These are phyloP conservation scores for Drosophila recens DNA, from an alignment of 2,888 invertebrate genomes.

Conservation along the genomic window DNA sequence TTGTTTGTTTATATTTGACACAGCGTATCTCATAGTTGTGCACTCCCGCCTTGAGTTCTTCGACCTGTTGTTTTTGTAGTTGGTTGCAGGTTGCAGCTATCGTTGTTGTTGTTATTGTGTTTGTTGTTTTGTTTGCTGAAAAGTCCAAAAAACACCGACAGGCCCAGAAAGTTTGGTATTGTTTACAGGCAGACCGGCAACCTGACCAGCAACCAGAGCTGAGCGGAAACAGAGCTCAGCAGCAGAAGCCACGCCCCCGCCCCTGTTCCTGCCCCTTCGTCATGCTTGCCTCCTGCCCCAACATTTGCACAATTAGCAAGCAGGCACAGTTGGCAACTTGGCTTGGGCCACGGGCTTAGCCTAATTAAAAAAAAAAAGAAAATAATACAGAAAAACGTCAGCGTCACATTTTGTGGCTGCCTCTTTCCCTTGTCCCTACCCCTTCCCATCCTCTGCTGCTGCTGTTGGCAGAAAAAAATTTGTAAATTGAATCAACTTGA, in stretches of 20 bases:
- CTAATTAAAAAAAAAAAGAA: conserved; percentile 74
- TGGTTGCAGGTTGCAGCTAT: conserved; percentile 18
- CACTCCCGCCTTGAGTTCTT: neutral
- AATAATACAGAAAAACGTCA: conserved; percentile 49
- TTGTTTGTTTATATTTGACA: conserved; percentile 1
- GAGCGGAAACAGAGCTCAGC: conserved; percentile 39
- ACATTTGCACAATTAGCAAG: conserved; percentile 58
- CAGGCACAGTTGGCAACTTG: conserved; percentile 68
- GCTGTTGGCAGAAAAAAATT: conserved; percentile 36
- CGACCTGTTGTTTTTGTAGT: conserved; percentile 13
- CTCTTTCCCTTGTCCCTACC: conserved; percentile 10
- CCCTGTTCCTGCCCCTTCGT: neutral
- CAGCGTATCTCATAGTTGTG: neutral
- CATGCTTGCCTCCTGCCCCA: neutral
- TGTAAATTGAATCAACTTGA: conserved; percentile 78
- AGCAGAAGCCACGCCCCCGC: conserved; percentile 15
- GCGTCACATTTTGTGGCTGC: conserved; percentile 67
- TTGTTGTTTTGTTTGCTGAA: conserved; percentile 31
- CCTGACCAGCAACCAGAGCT: conserved; percentile 32
- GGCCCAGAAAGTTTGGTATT: conserved; percentile 50
- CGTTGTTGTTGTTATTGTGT: conserved; percentile 18
- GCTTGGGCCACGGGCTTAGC: conserved; percentile 72
- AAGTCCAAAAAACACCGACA: conserved; percentile 42
- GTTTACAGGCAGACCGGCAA: conserved; percentile 41
- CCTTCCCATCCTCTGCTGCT: neutral